These are phyloP conservation scores for Sebastes vulpes DNA, from an alignment of 2,797 vertebrate genomes.

Conservation along the genomic window DNA sequence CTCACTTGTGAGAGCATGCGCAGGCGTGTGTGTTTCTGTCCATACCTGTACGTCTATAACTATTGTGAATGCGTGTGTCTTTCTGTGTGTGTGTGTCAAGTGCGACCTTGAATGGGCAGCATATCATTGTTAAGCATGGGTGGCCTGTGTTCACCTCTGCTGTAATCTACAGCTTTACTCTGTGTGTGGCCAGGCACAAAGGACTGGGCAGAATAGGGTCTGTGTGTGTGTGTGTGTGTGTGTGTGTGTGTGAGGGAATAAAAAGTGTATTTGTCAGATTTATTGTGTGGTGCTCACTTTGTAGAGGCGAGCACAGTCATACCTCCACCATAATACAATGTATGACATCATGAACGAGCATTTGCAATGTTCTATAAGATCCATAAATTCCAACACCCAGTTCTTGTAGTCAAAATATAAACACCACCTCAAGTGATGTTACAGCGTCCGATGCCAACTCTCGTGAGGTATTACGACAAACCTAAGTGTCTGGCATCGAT, in stretches of 20 bases:
- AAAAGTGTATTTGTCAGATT: conserved; percentile 45
- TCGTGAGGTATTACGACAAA: conserved; percentile 9
- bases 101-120: conserved; percentile 53
- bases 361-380: conserved; percentile 23
- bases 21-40: background rate
- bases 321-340: conserved; percentile 31
- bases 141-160: conserved; percentile 44
- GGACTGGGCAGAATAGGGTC: background rate
- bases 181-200: conserved; percentile 30
- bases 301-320: background rate
- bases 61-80: background rate
- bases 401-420: conserved; percentile 25
- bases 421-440: conserved; percentile 2
- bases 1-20: background rate
- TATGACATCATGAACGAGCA: conserved; percentile 28
- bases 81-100: background rate
- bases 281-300: conserved; percentile 20
- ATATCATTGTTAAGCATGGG: conserved; percentile 43
- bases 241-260: conserved; percentile 14
- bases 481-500: conserved; percentile 16
- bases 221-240: background rate
- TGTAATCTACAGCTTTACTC: conserved; percentile 47
- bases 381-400: conserved; percentile 19
- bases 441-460: background rate
- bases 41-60: background rate